A percentile compares a stretch with the other conserved stretches of the same genome.
phyloP scores from a whole-genome alignment of 2,888 invertebrate species.

The Cancer borealis region DNA sequence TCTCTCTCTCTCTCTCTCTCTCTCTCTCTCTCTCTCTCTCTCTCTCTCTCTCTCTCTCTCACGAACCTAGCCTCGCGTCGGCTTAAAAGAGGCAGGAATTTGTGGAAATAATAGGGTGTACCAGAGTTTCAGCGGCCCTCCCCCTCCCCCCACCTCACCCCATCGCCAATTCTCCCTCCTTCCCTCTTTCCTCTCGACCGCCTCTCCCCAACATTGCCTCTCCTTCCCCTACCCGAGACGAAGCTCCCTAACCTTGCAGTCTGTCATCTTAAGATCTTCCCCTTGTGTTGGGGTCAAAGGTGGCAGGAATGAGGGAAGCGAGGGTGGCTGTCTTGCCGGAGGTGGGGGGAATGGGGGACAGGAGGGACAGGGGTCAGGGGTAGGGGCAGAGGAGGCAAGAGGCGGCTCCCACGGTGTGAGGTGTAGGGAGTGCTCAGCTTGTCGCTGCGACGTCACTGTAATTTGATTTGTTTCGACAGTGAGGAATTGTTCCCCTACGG shows the following conservation, averaged over 20 bases:
- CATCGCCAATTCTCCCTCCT: neutral
- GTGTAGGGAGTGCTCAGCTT: conserved; percentile 11
- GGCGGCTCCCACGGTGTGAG: neutral
- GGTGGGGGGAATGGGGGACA: neutral
- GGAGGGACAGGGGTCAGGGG: neutral
- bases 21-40: neutral
- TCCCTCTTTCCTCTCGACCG: neutral
- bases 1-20: conserved; percentile 55
- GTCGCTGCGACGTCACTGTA: conserved; percentile 53
- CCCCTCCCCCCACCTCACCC: neutral
- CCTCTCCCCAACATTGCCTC: neutral
- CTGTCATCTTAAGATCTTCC: conserved; percentile 17
- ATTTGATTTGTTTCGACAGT: conserved; percentile 68
- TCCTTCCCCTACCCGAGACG: neutral
- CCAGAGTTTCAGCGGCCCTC: neutral
- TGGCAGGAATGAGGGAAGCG: neutral
- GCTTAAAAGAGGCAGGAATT: conserved; percentile 69
- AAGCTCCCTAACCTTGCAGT: neutral
- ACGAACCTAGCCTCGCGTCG: conserved; percentile 60
- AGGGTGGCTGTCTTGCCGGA: conserved; percentile 12
- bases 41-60: conserved; percentile 51
- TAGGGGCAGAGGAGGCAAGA: neutral
- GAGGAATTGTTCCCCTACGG: conserved; percentile 61
- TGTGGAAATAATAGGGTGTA: conserved; percentile 66
- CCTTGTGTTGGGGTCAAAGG: neutral